A percentile compares a stretch with the other conserved stretches of the same genome.
Conservation (phyloP, 2,888 invertebrate species). For the Ichneumon xanthorius region DNA sequence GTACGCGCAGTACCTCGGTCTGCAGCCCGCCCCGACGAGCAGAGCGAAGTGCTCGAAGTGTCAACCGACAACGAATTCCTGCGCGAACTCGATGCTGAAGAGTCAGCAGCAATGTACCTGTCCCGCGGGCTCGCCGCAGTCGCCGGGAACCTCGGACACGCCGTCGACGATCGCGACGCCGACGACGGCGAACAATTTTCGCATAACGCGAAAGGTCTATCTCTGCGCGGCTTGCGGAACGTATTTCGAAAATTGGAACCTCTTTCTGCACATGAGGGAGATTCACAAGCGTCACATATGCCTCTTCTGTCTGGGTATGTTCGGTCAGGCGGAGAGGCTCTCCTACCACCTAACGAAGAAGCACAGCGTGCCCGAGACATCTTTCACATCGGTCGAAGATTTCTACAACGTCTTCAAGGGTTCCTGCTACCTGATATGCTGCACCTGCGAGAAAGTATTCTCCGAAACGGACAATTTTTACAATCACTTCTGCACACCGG, state of each 20-base stretch:
- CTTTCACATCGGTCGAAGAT: slow-evolving; percentile 89
- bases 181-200: slow-evolving; percentile 85
- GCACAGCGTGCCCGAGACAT: slow-evolving; percentile 91
- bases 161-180: slow-evolving; percentile 77
- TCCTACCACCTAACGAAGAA: slow-evolving; percentile 92
- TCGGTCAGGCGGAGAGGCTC: slow-evolving; percentile 92
- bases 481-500: slow-evolving; percentile 88
- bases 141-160: slow-evolving; percentile 84
- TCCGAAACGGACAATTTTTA: slow-evolving; percentile 91
- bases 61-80: slow-evolving; percentile 88
- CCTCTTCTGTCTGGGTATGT: slow-evolving; percentile 93
- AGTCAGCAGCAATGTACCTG: slow-evolving; percentile 89
- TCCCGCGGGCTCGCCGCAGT: slow-evolving; percentile 77
- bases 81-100: slow-evolving; percentile 88
- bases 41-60: slow-evolving; percentile 89
- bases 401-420: slow-evolving; percentile 89
- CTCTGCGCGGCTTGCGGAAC: slow-evolving; percentile 93
- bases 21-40: slow-evolving; percentile 86
- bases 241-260: slow-evolving; percentile 94
- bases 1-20: slow-evolving; percentile 90
- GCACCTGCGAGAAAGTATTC: slow-evolving; percentile 92
- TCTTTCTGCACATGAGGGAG: slow-evolving; percentile 94
- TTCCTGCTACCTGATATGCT: slow-evolving; percentile 92
- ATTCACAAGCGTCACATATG: slow-evolving; percentile 93
- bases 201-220: slow-evolving; percentile 92